Conservation (phyloP, 1,140 invertebrate genomes). For the Heterodera schachtii region DNA sequence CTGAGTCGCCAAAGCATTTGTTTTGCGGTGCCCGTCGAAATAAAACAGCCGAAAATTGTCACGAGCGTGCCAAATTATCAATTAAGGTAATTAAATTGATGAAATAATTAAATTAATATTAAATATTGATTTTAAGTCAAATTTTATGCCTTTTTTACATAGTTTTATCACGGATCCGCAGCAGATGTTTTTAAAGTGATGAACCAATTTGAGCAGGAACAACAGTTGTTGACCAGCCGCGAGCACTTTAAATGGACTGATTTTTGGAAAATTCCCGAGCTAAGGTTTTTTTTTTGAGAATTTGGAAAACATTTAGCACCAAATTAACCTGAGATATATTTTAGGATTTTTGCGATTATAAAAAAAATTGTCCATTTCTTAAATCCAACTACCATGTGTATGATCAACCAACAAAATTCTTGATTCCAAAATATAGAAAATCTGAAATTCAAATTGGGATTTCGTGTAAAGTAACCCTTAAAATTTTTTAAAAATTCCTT, state of each 20-base stretch:
- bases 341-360: background rate
- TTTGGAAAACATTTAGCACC: background rate
- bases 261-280: conserved; percentile 21
- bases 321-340: no score
- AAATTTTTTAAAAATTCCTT: no score
- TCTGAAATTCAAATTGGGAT: no score
- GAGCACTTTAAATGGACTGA: background rate
- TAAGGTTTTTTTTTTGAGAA: conserved; percentile 33
- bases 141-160: conserved; percentile 12
- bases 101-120: conserved; percentile 26
- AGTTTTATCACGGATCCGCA: conserved; percentile 18
- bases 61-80: background rate
- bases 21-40: background rate
- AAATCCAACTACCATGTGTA: no score
- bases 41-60: background rate
- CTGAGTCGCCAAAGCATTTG: conserved; percentile 54
- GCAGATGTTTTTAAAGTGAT: conserved; percentile 7
- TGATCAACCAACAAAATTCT: no score
- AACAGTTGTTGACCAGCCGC: conserved; percentile 3
- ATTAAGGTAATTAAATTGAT: conserved; percentile 39
- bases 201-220: conserved; percentile 17
- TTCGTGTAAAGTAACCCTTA: no score
- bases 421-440: no score
- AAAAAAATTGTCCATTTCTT: background rate
- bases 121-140: no score